Conservation (phyloP, 1,140 invertebrate species). For the Aphaenogaster floridana region DNA sequence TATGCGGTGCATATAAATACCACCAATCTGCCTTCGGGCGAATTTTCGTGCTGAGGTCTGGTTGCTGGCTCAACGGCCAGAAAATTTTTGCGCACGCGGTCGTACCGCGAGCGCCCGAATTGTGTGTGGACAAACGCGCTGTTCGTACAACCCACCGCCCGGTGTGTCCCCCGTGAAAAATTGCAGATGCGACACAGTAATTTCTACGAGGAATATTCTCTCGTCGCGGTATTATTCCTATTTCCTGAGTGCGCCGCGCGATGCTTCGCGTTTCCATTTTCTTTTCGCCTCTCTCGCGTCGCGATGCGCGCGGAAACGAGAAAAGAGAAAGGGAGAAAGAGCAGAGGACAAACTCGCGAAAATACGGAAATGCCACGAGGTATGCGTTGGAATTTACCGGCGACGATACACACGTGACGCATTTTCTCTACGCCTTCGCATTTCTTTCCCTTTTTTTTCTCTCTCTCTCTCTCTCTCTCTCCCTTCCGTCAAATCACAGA, state of each 20-base stretch:
- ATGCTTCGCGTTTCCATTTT: slow-evolving; percentile 40
- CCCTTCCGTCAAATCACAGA: slow-evolving; percentile 40
- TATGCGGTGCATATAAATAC: slow-evolving; percentile 48
- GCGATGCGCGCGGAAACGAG: slow-evolving; percentile 12
- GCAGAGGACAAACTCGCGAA: slow-evolving; percentile 52
- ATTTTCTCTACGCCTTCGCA: slow-evolving; percentile 41
- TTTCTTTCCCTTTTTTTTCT: background rate
- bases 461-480: too few species aligned
- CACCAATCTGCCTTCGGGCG: slow-evolving; percentile 47
- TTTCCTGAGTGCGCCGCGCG: slow-evolving; percentile 57
- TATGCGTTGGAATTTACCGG: slow-evolving; percentile 64
- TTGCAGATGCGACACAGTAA: slow-evolving; percentile 61
- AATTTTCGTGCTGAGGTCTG: slow-evolving; percentile 41
- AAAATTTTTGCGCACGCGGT: slow-evolving; percentile 52
- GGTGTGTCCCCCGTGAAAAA: slow-evolving; percentile 47
- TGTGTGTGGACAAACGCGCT: slow-evolving; percentile 54
- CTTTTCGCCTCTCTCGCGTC: slow-evolving; percentile 14
- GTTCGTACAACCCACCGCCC: background rate
- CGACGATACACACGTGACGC: slow-evolving; percentile 64
- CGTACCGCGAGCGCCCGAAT: background rate
- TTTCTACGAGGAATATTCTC: slow-evolving; percentile 60
- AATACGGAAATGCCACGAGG: slow-evolving; percentile 68
- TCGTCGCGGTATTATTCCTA: slow-evolving; percentile 59
- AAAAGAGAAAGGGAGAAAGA: background rate
- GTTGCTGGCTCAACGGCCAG: slow-evolving; percentile 52